Evolutionary conservation across 2,888 invertebrate species (phyloP).

Genomic region (Apantesis nais): DNA sequence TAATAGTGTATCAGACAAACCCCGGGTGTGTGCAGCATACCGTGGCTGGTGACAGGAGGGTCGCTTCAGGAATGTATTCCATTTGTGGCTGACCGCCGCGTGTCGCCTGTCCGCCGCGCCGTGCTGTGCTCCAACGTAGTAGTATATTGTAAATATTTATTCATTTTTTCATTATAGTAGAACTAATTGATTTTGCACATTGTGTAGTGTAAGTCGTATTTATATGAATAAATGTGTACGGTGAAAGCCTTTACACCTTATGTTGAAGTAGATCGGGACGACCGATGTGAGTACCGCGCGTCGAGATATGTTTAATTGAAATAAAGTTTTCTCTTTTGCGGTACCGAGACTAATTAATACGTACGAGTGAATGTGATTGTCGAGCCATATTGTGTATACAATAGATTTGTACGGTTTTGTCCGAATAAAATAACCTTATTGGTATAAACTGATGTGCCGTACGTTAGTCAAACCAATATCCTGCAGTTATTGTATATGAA

Average conservation of each 20-base stretch:
- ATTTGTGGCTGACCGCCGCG: conserved; percentile 11
- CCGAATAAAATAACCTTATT: not conserved
- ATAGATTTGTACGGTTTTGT: too few relatives aligned
- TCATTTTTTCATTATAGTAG: conserved; percentile 16
- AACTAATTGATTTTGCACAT: not conserved
- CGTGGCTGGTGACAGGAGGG: conserved; percentile 4
- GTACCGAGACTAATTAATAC: too few relatives aligned
- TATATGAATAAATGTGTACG: not conserved
- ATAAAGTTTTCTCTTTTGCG: too few relatives aligned
- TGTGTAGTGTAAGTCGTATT: not conserved
- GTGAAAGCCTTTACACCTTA: not conserved
- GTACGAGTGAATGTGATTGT: too few relatives aligned
- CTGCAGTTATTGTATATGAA: too few relatives aligned
- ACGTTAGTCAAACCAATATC: not conserved
- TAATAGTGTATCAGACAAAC: not conserved
- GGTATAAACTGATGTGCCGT: not conserved
- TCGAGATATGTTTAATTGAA: too few relatives aligned
- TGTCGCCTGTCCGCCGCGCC: not conserved
- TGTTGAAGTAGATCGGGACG: too few relatives aligned
- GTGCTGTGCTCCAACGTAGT: not conserved
- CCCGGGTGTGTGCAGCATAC: not conserved
- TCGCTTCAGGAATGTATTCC: conserved; percentile 12
- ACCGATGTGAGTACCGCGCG: too few relatives aligned
- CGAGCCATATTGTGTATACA: too few relatives aligned
- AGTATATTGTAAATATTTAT: conserved; percentile 10